Percentiles rank a stretch among this genome's conserved stretches.
Conservation (phyloP, 2,888 invertebrate species). For the Lypha dubia region DNA sequence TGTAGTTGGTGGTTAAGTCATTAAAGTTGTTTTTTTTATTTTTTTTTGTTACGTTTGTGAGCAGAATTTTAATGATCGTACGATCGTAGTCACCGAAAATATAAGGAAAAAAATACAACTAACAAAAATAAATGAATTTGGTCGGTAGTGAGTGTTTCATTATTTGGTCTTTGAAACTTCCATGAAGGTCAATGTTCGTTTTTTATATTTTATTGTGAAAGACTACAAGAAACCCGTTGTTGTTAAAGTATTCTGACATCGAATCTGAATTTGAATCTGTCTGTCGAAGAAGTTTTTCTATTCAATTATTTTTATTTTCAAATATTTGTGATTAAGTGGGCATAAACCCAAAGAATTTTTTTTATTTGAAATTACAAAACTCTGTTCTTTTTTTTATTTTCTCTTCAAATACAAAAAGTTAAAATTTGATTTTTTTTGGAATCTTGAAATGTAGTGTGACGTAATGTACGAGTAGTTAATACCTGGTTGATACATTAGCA, state of each 20-base stretch:
- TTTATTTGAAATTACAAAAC: constrained; percentile 39
- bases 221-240: constrained; percentile 43
- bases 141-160: constrained; percentile 5
- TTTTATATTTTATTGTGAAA: constrained; percentile 66
- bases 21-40: not conserved
- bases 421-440: constrained; percentile 35
- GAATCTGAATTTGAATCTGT: constrained; percentile 1
- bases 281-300: not conserved
- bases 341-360: constrained; percentile 33
- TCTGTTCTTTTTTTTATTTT: constrained; percentile 3
- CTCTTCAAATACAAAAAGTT: constrained; percentile 24
- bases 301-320: constrained; percentile 20
- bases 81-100: constrained; percentile 43
- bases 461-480: constrained; percentile 35
- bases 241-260: constrained; percentile 44
- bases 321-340: constrained; percentile 36
- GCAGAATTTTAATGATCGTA: constrained; percentile 67
- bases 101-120: not conserved
- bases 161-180: constrained; percentile 66
- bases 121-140: constrained; percentile 22
- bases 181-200: constrained; percentile 81
- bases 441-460: constrained; percentile 29
- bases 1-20: not conserved
- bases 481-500: constrained; percentile 10
- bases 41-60: constrained; percentile 24